Percentiles rank a stretch among this genome's conserved stretches.
Evolutionary conservation across 2,888 invertebrate genomes (phyloP).

Genomic region (Pseudococcus jackbeardsleyi): DNA sequence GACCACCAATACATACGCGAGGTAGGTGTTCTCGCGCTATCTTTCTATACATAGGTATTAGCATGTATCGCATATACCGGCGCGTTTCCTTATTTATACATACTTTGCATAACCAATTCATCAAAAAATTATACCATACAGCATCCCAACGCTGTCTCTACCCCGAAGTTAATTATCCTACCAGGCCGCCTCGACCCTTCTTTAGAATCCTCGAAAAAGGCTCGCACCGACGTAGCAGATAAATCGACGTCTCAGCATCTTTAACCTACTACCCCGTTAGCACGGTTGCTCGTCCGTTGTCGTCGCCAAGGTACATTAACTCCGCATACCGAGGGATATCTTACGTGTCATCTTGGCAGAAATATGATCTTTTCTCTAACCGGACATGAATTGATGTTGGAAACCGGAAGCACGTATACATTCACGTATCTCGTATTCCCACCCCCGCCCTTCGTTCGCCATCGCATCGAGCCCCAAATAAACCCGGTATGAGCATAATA

Average conservation of each 20-base stretch:
- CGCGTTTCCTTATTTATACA: not conserved
- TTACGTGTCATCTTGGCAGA: conserved; percentile 27
- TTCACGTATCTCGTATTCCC: not conserved
- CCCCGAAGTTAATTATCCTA: not conserved
- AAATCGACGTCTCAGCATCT: conserved; percentile 39
- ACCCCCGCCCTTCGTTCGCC: not conserved
- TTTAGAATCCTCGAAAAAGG: not conserved
- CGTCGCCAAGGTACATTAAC: conserved; percentile 11
- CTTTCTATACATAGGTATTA: not conserved
- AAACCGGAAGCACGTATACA: conserved; percentile 16
- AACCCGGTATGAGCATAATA: not conserved
- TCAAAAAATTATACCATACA: conserved; percentile 13
- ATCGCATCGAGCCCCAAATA: not conserved
- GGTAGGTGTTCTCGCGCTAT: conserved; percentile 8
- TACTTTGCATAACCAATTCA: conserved; percentile 10
- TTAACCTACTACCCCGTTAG: conserved; percentile 11
- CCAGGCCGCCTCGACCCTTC: not conserved
- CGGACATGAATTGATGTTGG: conserved; percentile 35
- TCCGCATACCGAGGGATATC: not conserved
- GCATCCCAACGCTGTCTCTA: not conserved
- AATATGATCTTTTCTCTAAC: conserved; percentile 38
- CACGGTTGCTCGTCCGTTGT: not conserved
- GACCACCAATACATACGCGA: conserved; percentile 26
- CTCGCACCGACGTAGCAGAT: not conserved
- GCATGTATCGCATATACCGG: not conserved